Evolutionary conservation across 2,888 invertebrate species (phyloP).

Genomic region (Cerastoderma edule): DNA sequence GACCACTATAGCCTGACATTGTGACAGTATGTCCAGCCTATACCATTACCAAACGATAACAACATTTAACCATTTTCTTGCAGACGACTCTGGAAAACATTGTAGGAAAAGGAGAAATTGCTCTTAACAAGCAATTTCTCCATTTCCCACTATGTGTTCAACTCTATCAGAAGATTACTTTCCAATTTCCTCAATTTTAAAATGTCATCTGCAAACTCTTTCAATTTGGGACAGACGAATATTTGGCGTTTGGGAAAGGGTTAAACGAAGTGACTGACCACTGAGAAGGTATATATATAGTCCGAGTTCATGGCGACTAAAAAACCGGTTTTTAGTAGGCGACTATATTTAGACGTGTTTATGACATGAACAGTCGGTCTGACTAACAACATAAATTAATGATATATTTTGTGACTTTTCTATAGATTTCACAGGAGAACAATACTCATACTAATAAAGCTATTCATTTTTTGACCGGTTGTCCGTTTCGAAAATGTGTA

Average conservation of each 20-base stretch:
- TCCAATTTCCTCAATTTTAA: not conserved
- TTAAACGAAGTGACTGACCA: not conserved
- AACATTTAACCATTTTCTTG: too few species aligned
- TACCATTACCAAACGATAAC: too few species aligned
- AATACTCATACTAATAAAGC: too few species aligned
- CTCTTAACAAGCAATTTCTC: constrained; percentile 2
- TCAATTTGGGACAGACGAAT: not conserved
- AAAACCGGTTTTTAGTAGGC: not conserved
- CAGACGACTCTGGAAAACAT: too few species aligned
- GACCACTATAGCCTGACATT: too few species aligned
- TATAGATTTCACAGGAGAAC: too few species aligned
- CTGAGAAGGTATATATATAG: not conserved
- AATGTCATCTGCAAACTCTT: not conserved
- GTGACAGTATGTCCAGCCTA: too few species aligned
- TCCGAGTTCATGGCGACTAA: not conserved
- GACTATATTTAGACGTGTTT: not conserved
- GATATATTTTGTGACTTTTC: too few species aligned
- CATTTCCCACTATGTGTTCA: constrained; percentile 7
- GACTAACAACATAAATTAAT: not conserved
- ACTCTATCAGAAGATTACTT: too few species aligned
- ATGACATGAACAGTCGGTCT: not conserved
- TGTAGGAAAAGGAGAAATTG: constrained; percentile 9
- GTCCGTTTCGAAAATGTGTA: too few species aligned
- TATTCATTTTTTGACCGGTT: too few species aligned
- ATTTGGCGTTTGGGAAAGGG: not conserved